These are phyloP conservation scores for Takifugu bimaculatus DNA, from an alignment of 2,113 vertebrate genomes.

Conservation along the genomic window DNA sequence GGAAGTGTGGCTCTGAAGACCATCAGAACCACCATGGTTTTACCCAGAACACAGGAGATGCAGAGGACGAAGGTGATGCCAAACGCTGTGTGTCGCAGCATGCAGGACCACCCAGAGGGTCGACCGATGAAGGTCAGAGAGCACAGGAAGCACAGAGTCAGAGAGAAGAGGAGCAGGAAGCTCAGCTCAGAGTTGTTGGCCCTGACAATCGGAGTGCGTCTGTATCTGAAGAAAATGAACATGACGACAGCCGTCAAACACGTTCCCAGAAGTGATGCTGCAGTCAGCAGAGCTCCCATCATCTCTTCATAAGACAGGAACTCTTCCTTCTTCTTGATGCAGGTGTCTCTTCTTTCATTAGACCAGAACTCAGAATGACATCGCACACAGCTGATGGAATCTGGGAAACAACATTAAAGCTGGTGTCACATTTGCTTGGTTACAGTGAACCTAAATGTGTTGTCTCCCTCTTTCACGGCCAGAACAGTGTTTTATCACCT, in stretches of 20 bases:
- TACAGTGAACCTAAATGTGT: no score
- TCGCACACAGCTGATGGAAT: conserved; percentile 61
- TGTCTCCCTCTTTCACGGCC: no score
- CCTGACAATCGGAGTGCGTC: conserved; percentile 72
- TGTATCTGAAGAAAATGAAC: conserved; percentile 63
- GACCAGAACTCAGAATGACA: conserved; percentile 70
- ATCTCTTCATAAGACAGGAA: conserved; percentile 64
- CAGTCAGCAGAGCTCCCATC: conserved; percentile 62
- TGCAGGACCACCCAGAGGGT: conserved; percentile 75
- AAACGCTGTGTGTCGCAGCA: conserved; percentile 72
- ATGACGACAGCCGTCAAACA: conserved; percentile 50
- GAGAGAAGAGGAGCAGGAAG: conserved; percentile 68
- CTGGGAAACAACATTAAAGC: conserved; percentile 37
- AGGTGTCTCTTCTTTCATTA: conserved; percentile 55
- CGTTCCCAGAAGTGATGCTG: conserved; percentile 55
- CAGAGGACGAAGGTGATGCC: conserved; percentile 9
- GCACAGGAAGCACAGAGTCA: conserved; percentile 74
- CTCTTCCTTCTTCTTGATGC: conserved; percentile 60
- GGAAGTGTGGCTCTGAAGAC: conserved; percentile 70
- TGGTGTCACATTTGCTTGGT: not conserved
- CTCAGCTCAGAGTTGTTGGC: conserved; percentile 68
- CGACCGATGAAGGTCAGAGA: conserved; percentile 71
- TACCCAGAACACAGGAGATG: conserved; percentile 67
- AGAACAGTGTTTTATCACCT: not conserved
- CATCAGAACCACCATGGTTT: conserved; percentile 71